A percentile compares a stretch with the other conserved stretches of the same genome.
Evolutionary conservation across 1,140 invertebrate genomes (phyloP).

Genomic region (Batillaria attramentaria): DNA sequence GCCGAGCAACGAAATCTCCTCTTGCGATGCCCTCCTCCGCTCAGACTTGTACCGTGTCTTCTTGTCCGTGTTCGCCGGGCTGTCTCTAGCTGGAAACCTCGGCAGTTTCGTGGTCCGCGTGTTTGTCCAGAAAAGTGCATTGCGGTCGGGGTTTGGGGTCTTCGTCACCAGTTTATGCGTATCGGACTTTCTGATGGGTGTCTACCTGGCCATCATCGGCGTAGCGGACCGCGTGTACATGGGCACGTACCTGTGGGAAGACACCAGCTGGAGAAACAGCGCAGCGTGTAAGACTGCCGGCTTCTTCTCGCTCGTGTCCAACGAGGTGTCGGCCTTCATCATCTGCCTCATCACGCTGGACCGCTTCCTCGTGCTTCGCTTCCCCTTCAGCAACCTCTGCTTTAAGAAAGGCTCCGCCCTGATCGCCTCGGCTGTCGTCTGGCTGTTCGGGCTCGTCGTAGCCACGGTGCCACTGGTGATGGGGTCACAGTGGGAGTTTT

Average conservation of each 20-base stretch:
- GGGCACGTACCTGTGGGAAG: slow-evolving; percentile 52
- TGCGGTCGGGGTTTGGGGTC: slow-evolving; percentile 35
- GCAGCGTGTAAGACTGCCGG: slow-evolving; percentile 51
- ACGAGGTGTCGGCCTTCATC: slow-evolving; percentile 54
- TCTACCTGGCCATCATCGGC: slow-evolving; percentile 63
- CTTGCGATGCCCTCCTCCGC: slow-evolving; percentile 46
- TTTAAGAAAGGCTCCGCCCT: slow-evolving; percentile 29
- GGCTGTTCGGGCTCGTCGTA: slow-evolving; percentile 31
- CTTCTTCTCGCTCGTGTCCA: slow-evolving; percentile 53
- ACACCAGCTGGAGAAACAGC: slow-evolving; percentile 50
- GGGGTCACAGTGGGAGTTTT: slow-evolving; percentile 38
- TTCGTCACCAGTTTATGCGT: slow-evolving; percentile 51
- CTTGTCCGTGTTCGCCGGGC: slow-evolving; percentile 47
- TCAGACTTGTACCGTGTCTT: slow-evolving; percentile 29
- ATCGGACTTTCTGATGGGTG: slow-evolving; percentile 61
- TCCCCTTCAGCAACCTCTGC: slow-evolving; percentile 47
- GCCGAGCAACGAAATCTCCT: slow-evolving; percentile 45
- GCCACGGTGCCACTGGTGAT: slow-evolving; percentile 27
- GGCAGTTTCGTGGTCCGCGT: slow-evolving; percentile 35
- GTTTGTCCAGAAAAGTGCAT: slow-evolving; percentile 11
- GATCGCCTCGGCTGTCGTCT: slow-evolving; percentile 14
- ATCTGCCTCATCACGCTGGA: slow-evolving; percentile 56
- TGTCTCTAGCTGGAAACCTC: slow-evolving; percentile 50
- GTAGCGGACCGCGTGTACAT: slow-evolving; percentile 51
- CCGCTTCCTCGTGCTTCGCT: slow-evolving; percentile 52